A percentile compares a stretch with the other conserved stretches of the same genome.
These are phyloP conservation scores for Tamandua tetradactyla DNA, from an alignment of 2,797 vertebrate genomes.

Conservation along the genomic window DNA sequence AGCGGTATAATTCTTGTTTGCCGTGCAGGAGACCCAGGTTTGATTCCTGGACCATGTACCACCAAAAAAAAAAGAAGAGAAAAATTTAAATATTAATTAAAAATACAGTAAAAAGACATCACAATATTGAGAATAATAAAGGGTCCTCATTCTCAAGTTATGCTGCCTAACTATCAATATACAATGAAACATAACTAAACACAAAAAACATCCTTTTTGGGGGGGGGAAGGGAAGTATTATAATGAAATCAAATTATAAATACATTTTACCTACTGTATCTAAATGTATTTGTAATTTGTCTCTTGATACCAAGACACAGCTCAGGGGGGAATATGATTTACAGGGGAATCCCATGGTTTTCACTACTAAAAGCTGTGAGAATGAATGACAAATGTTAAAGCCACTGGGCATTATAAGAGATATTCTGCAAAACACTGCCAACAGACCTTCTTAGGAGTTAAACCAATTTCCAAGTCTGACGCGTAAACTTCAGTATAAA, in stretches of 20 bases:
- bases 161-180: not conserved
- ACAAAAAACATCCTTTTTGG: not conserved
- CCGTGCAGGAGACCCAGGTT: no score
- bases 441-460: not conserved
- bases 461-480: not conserved
- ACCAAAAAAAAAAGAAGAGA: not conserved
- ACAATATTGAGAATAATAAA: not conserved
- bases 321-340: not conserved
- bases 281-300: conserved; percentile 15
- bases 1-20: no score
- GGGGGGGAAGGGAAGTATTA: not conserved
- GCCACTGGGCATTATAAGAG: not conserved
- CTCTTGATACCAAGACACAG: conserved; percentile 23
- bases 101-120: conserved; percentile 7
- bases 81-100: conserved; percentile 6
- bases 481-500: conserved; percentile 45
- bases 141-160: not conserved
- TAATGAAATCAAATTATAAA: conserved; percentile 21
- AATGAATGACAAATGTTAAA: conserved; percentile 54
- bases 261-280: not conserved
- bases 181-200: not conserved
- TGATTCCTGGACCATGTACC: no score
- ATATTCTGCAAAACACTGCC: not conserved
- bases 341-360: not conserved
- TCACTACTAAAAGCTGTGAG: not conserved